Base-by-base conservation (phyloP, 1,140 invertebrate genomes). In the Drosophila sp. region DNA sequence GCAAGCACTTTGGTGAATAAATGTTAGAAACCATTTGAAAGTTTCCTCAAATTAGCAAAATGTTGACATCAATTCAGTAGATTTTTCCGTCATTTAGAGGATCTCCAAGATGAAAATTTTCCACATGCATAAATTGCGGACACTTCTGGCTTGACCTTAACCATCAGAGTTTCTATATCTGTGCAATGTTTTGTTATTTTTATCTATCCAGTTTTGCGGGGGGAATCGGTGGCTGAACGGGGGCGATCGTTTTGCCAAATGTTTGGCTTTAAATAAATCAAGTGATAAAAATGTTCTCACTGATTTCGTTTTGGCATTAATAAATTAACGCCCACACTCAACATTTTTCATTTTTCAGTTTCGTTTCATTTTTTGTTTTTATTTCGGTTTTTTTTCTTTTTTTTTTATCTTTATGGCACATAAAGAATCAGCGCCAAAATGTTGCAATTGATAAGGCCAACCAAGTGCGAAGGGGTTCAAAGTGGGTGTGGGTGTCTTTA, bases 251-350 rank as follows among this genome's bases (percentile, higher is more conserved):
- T 56, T 85, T 72, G 83, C 67, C 79, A 77, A 82, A 80, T 81
- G 67, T 58, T 81, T 72, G 65, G 60, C 74, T 82, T 72, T 82
- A 87, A 85, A 85, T 85, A 85, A 85, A 85, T 87, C 83, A 86
- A 87, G 82, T 87, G 87, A 86, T 86, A 87, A 87, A 87, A 89
- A 73, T 87, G 79, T 72, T 76, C 56, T 60, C 69, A 63, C 58
- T 71, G 76, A 79, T 87, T 86, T 82, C 63, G 76, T 87, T 79
- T 86, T 80, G 79, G 83, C 67, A 64, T 71, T 89, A 76, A 87
- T 87, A 87, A 87, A 87, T 87, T 83, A 89, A 72, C 83, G 64
- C 83, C 83, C 83, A 86, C 83, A 70, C 70, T 77, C 29, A 44
- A 35, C n/a, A 25, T 65, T 60, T 44, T 63, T 55, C 47, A 68